These are phyloP conservation scores for Drosophila malerkotliana DNA, from an alignment of 1,140 invertebrate genomes.

Conservation along the genomic window DNA sequence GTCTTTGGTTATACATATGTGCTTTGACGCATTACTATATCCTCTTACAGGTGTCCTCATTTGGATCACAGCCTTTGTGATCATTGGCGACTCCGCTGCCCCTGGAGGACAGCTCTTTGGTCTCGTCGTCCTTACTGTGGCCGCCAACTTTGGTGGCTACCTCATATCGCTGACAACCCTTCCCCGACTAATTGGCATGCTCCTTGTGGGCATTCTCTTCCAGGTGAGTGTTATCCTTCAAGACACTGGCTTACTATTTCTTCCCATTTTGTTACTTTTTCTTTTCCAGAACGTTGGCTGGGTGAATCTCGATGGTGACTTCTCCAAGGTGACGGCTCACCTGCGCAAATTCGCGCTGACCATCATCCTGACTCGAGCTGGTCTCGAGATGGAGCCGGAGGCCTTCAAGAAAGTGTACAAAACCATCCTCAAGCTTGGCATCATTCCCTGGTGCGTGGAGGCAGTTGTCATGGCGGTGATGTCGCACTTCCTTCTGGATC, in stretches of 20 bases:
- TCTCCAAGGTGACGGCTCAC: constrained; percentile 87
- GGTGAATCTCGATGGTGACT: constrained; percentile 88
- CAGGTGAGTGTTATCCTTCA: constrained; percentile 80
- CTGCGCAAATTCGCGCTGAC: constrained; percentile 94
- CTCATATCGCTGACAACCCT: constrained; percentile 90
- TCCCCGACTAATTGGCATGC: constrained; percentile 94
- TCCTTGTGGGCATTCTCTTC: constrained; percentile 91
- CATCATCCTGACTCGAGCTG: constrained; percentile 96
- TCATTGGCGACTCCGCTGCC: constrained; percentile 90
- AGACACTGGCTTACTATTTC: not conserved
- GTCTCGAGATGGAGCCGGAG: constrained; percentile 94
- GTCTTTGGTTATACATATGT: not conserved
- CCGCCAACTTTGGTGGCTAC: constrained; percentile 92
- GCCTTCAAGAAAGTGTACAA: constrained; percentile 92
- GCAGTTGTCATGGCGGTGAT: constrained; percentile 87
- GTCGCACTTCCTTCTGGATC: constrained; percentile 89
- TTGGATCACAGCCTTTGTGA: constrained; percentile 89
- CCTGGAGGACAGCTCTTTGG: constrained; percentile 92
- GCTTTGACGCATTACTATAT: not conserved
- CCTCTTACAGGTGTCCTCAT: constrained; percentile 86
- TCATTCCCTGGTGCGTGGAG: constrained; percentile 95
- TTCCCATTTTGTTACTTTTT: not conserved
- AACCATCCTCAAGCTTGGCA: constrained; percentile 92
- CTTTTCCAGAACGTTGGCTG: constrained; percentile 88
- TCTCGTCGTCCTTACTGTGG: constrained; percentile 89